Conservation (phyloP, 64 coral and sea anemone species). For the Hydrozoanthus tunicans region DNA sequence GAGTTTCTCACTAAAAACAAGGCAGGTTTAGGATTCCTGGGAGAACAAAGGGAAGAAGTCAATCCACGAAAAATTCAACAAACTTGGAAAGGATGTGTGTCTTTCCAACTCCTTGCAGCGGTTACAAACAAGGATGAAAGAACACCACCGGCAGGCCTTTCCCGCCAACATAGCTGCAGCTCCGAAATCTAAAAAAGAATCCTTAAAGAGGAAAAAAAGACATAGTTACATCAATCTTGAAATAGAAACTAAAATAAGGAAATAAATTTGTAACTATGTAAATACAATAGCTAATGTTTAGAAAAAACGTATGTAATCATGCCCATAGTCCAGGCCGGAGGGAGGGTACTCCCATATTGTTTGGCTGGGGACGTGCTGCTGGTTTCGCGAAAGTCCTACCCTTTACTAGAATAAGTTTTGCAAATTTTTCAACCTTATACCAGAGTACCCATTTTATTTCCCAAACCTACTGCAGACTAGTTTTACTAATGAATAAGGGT, state of each 20-base stretch:
- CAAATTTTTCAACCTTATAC: too few species aligned
- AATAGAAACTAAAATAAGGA: not conserved
- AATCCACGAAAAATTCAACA: not conserved
- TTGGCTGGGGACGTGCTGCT: too few species aligned
- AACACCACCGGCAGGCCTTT: constrained; percentile 23
- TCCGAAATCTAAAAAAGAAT: constrained; percentile 13
- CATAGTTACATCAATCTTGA: not conserved
- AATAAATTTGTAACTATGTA: constrained; percentile 10
- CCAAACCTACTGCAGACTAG: too few species aligned
- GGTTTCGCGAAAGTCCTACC: too few species aligned
- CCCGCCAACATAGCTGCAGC: not conserved
- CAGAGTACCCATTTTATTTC: too few species aligned
- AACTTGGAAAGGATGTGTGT: constrained; percentile 3
- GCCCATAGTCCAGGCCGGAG: too few species aligned
- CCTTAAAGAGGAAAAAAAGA: constrained; percentile 1
- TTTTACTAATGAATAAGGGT: too few species aligned
- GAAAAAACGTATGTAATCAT: not conserved
- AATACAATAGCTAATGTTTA: not conserved
- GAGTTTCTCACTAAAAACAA: constrained; percentile 6
- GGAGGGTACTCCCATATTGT: too few species aligned
- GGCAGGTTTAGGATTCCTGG: constrained; percentile 1
- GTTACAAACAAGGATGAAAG: constrained; percentile 11
- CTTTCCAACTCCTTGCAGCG: constrained; percentile 9
- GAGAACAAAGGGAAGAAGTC: not conserved
- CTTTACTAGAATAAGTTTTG: too few species aligned